Evolutionary conservation across 1,140 invertebrate genomes (phyloP).

Genomic region (Drosophila saltans): DNA sequence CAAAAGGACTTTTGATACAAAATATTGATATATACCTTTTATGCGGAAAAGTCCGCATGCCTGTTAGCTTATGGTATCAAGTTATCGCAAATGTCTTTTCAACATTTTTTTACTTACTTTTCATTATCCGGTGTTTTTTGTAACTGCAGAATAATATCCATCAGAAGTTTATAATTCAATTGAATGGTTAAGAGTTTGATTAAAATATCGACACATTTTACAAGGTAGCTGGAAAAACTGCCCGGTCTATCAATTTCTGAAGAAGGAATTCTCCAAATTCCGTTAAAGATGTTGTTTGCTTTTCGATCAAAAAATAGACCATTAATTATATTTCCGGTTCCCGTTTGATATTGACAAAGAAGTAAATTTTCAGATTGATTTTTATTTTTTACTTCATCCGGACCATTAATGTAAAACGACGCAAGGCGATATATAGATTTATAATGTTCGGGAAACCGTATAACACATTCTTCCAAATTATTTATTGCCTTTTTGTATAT

Average conservation of each 20-base stretch:
- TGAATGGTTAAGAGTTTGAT: conserved; percentile 91
- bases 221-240: conserved; percentile 96
- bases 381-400: conserved; percentile 87
- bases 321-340: conserved; percentile 86
- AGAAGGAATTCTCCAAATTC: conserved; percentile 95
- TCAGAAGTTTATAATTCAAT: conserved; percentile 91
- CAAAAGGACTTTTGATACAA: too few species aligned
- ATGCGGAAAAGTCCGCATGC: too few species aligned
- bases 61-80: too few species aligned
- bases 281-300: conserved; percentile 95
- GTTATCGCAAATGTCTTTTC: not conserved
- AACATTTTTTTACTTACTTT: conserved; percentile 85
- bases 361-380: conserved; percentile 89
- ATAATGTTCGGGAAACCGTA: conserved; percentile 95
- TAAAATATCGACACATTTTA: conserved; percentile 90
- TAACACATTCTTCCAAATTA: conserved; percentile 92
- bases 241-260: conserved; percentile 96
- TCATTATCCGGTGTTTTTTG: conserved; percentile 91
- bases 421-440: conserved; percentile 95
- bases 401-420: conserved; percentile 91
- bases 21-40: too few species aligned
- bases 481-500: conserved; percentile 87
- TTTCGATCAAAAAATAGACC: conserved; percentile 94
- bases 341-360: conserved; percentile 87
- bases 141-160: conserved; percentile 91